Base-by-base conservation (phyloP, 2,113 vertebrate genomes). In the Pardalotus punctatus region DNA sequence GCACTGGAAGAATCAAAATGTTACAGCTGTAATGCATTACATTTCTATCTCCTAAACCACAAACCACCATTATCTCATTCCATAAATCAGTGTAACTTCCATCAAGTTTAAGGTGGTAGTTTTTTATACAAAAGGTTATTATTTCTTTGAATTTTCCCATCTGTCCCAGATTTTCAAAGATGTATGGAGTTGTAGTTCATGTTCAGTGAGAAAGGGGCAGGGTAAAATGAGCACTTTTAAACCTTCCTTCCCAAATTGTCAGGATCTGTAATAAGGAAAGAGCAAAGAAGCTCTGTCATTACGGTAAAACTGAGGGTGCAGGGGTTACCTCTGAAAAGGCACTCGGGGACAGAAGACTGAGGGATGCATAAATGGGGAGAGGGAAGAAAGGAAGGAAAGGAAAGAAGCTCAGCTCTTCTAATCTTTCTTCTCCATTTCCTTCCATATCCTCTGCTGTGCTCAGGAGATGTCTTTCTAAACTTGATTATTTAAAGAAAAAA, bases 301-400 rank as follows among this genome's bases (percentile, higher is more conserved):
- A 25, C 0, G 0, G 36, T 23, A 10, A 45, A 72, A 20, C 21
- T 51, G 2, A 51, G 14, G 35, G 5, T 56, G 6, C 11, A 67
- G 33, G 19, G 14, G 5, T 27, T 58, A 43, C 35, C 12, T 69
- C 72, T 69, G 51, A 50, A 12, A 45, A 51, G 21, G 43, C 23
- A 51, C 16, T 11, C 4, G 2, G 29, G 20, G 9, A 43, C 40
- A 69, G 15, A 20, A 43, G 18, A 67, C 23, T 11, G 15, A 79
- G 11, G 8, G 9, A 27, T 71, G 14, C 11, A 25, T 36, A 31
- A 80, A 73, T 0, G 58, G 22, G 23, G 47, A 36, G 48, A 29
- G 7, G 14, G 3, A 23, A 16, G 14, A 28, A 66, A 31, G 23
- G 6, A 43, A 54, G 40, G 16, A 9, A 57, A 53, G 8, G 28